These are phyloP conservation scores for Anabas testudineus DNA, from an alignment of 2,797 vertebrate genomes.

Conservation along the genomic window DNA sequence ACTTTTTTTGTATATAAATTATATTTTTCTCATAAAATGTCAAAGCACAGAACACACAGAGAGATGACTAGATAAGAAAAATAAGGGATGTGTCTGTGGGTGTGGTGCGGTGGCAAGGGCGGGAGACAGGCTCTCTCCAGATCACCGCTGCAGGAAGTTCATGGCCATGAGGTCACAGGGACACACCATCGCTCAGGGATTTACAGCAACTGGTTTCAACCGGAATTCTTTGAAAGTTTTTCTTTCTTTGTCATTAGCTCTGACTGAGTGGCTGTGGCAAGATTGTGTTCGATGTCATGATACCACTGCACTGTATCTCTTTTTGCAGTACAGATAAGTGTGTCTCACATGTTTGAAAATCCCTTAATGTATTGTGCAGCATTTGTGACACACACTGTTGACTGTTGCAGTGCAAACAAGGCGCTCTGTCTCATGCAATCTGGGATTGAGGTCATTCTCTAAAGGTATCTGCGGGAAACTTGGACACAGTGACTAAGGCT, in stretches of 20 bases:
- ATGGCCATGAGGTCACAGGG: slow-evolving; percentile 75
- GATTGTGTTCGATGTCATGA: slow-evolving; percentile 40
- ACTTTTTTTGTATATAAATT: no score
- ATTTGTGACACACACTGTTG: slow-evolving; percentile 35
- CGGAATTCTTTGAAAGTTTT: slow-evolving; percentile 59
- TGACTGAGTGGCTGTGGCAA: slow-evolving; percentile 23
- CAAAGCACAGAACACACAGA: slow-evolving; percentile 33
- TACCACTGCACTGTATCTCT: slow-evolving; percentile 10
- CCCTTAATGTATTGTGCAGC: slow-evolving; percentile 18
- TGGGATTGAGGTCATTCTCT: slow-evolving; percentile 53
- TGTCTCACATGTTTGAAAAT: slow-evolving; percentile 29
- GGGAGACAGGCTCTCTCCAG: slow-evolving; percentile 38
- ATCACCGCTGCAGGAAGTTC: slow-evolving; percentile 72
- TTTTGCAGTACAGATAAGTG: slow-evolving; percentile 43
- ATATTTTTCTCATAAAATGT: no score
- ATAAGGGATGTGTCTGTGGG: slow-evolving; percentile 50
- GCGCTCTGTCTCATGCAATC: slow-evolving; percentile 46
- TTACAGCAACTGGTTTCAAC: slow-evolving; percentile 76
- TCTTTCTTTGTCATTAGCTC: slow-evolving; percentile 49
- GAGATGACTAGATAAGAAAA: slow-evolving; percentile 68
- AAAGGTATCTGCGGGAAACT: slow-evolving; percentile 55
- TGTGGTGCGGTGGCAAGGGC: slow-evolving; percentile 22
- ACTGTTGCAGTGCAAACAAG: slow-evolving; percentile 63
- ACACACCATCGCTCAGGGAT: slow-evolving; percentile 68
- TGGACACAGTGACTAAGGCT: slow-evolving; percentile 56